phyloP scores from a whole-genome alignment of 2,797 vertebrate genomes.

The Otolemur crassicaudatus region DNA sequence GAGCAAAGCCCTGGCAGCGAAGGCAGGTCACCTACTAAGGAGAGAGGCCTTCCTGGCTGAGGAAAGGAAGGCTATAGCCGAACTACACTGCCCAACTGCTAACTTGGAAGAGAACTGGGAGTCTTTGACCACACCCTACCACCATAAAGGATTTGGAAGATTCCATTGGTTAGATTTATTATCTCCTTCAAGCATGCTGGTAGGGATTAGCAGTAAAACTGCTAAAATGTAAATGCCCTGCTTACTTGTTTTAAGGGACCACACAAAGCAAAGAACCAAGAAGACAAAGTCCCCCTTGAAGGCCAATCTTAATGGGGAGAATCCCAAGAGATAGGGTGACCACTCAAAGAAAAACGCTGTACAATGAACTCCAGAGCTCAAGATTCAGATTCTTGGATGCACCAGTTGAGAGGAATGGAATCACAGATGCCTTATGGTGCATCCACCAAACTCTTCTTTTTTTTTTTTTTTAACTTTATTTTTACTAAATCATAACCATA shows the following conservation, averaged over 20 bases:
- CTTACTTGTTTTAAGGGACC: neutral
- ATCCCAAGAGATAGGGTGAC: neutral
- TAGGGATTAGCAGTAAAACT: neutral
- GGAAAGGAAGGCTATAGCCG: neutral
- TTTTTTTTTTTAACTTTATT: no score
- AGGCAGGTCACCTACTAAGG: neutral
- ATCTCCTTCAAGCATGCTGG: neutral
- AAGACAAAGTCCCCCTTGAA: constrained; percentile 8
- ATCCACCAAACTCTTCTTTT: neutral
- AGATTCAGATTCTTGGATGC: neutral
- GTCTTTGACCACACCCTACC: neutral
- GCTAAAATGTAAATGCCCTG: neutral
- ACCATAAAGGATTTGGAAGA: neutral
- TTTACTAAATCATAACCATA: no score
- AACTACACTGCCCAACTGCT: neutral
- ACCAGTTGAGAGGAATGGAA: neutral
- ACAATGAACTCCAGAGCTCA: neutral
- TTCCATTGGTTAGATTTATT: neutral
- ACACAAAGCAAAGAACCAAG: neutral
- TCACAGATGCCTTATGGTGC: neutral
- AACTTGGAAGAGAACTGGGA: neutral
- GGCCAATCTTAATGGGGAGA: neutral
- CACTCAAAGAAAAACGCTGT: neutral
- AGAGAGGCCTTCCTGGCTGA: neutral
- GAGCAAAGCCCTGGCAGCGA: neutral